Conservation (phyloP, 2,888 invertebrate genomes). For the Aethes cnicana region DNA sequence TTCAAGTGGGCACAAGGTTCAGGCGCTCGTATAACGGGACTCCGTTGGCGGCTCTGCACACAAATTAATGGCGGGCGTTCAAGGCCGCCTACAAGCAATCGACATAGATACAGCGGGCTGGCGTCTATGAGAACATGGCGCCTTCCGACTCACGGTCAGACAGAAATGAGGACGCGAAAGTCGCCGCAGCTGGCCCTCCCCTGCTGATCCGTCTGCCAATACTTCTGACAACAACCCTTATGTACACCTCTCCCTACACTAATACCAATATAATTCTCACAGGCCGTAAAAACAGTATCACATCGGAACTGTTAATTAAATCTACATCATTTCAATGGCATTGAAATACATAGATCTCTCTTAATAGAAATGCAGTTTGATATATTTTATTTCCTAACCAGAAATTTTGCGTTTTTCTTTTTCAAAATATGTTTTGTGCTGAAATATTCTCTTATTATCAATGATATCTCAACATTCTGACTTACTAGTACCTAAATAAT, state of each 20-base stretch:
- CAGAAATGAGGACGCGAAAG: slow-evolving; percentile 75
- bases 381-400: slow-evolving; percentile 13
- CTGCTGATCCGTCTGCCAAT: slow-evolving; percentile 4
- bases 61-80: slow-evolving; percentile 78
- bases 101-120: slow-evolving; percentile 79
- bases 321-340: slow-evolving; percentile 13
- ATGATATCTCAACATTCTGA: too few relatives aligned
- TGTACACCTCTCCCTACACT: background rate
- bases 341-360: slow-evolving; percentile 11
- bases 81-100: slow-evolving; percentile 80
- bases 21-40: slow-evolving; percentile 73
- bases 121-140: slow-evolving; percentile 74
- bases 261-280: slow-evolving; percentile 4
- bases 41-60: slow-evolving; percentile 71
- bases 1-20: slow-evolving; percentile 64
- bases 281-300: slow-evolving; percentile 8
- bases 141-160: slow-evolving; percentile 63
- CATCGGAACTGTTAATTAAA: slow-evolving; percentile 16
- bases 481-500: too few relatives aligned
- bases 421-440: too few relatives aligned
- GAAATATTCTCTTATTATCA: too few relatives aligned
- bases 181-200: slow-evolving; percentile 52
- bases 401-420: too few relatives aligned
- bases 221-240: background rate
- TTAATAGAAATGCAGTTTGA: slow-evolving; percentile 7